These are phyloP conservation scores for Orbicella faveolata DNA, from an alignment of 64 coral and sea anemone species.

Conservation along the genomic window DNA sequence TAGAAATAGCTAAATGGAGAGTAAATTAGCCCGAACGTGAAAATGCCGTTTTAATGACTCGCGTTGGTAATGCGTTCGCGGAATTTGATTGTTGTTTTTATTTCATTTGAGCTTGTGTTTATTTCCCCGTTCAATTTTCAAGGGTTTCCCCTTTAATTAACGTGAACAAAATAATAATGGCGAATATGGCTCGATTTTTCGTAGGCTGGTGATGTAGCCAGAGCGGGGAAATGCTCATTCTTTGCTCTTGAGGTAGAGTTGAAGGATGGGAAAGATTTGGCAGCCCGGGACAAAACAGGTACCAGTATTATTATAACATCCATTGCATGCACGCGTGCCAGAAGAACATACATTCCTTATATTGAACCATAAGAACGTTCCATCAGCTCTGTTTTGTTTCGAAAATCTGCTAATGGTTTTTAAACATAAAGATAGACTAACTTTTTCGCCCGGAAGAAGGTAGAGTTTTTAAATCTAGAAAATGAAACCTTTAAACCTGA, in stretches of 20 bases:
- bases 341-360: not conserved
- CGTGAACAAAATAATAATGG: not conserved
- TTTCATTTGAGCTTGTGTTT: not conserved
- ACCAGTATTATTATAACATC: constrained; percentile 25
- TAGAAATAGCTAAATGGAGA: not conserved
- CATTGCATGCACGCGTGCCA: not conserved
- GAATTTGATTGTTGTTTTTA: constrained; percentile 10
- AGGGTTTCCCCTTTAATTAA: constrained; percentile 8
- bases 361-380: not conserved
- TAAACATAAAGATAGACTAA: not conserved
- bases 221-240: constrained; percentile 97
- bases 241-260: constrained; percentile 98
- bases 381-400: not conserved
- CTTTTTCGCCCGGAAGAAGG: not conserved
- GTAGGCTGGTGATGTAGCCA: constrained; percentile 95
- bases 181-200: not conserved
- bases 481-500: not conserved
- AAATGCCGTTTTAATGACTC: not conserved
- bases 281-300: constrained; percentile 99
- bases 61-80: not conserved
- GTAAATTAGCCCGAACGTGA: not conserved
- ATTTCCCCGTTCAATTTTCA: not conserved
- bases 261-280: constrained; percentile 94
- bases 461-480: not conserved
- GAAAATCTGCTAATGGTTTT: not conserved